Evolutionary conservation across 2,888 invertebrate genomes (phyloP).

Genomic region (Thera obeliscata): DNA sequence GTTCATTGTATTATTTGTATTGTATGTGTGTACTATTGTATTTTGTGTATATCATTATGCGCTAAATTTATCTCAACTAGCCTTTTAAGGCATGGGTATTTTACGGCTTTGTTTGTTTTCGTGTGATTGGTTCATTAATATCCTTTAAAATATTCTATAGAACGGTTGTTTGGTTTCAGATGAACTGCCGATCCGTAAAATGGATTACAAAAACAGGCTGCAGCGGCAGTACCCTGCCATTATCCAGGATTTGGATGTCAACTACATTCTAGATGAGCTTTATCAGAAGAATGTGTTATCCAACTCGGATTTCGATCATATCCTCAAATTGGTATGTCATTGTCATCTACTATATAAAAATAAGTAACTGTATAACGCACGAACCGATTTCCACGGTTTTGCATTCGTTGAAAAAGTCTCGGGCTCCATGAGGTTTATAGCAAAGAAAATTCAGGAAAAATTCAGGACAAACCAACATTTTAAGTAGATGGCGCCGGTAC

Average conservation of each 20-base stretch:
- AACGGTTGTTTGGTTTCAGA: conserved; percentile 55
- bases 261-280: conserved; percentile 75
- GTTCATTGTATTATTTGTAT: too few species aligned
- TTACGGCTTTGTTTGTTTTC: background rate
- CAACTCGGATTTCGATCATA: conserved; percentile 64
- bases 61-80: background rate
- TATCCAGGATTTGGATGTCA: conserved; percentile 76
- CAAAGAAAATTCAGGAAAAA: too few species aligned
- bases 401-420: too few species aligned
- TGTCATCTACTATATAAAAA: too few species aligned
- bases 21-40: too few species aligned
- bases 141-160: background rate
- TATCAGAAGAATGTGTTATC: conserved; percentile 70
- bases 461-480: too few species aligned
- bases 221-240: conserved; percentile 73
- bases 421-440: too few species aligned
- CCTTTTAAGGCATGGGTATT: background rate
- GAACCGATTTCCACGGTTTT: too few species aligned
- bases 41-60: too few species aligned
- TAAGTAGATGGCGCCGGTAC: too few species aligned
- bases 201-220: conserved; percentile 74
- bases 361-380: too few species aligned
- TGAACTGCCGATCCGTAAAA: conserved; percentile 57
- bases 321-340: conserved; percentile 60
- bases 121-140: background rate